phyloP scores from a whole-genome alignment of 2,797 vertebrate species.

The Squalus acanthias region DNA sequence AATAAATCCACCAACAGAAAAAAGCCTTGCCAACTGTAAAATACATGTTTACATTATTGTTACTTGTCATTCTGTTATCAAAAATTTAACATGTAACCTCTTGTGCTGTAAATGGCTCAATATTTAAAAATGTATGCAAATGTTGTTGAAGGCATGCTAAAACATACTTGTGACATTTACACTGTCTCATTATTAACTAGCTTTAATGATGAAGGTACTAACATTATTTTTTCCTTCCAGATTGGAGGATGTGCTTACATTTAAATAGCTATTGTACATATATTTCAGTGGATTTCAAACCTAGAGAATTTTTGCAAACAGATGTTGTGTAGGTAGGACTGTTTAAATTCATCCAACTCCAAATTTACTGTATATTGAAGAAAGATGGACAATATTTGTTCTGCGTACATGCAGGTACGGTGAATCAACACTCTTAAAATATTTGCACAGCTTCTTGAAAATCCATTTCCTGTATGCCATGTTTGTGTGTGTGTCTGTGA shows the following conservation, averaged over 20 bases:
- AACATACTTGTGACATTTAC: constrained; percentile 36
- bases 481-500: background rate
- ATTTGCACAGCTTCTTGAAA: constrained; percentile 32
- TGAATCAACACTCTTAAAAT: constrained; percentile 20
- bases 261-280: background rate
- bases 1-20: background rate
- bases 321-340: background rate
- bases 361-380: constrained; percentile 25
- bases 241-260: background rate
- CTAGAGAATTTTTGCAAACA: background rate
- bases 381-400: constrained; percentile 26
- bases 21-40: constrained; percentile 20
- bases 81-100: constrained; percentile 31
- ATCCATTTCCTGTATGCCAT: constrained; percentile 9
- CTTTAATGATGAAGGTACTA: background rate
- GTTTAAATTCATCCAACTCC: background rate
- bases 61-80: constrained; percentile 36
- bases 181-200: constrained; percentile 10
- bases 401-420: constrained; percentile 3
- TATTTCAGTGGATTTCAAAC: background rate
- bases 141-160: background rate
- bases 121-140: constrained; percentile 34
- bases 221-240: background rate
- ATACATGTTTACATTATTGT: constrained; percentile 34
- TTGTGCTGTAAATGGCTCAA: constrained; percentile 33